A percentile compares a stretch with the other conserved stretches of the same genome.
phyloP scores from a whole-genome alignment of 2,797 vertebrate genomes.

The Manis javanica region DNA sequence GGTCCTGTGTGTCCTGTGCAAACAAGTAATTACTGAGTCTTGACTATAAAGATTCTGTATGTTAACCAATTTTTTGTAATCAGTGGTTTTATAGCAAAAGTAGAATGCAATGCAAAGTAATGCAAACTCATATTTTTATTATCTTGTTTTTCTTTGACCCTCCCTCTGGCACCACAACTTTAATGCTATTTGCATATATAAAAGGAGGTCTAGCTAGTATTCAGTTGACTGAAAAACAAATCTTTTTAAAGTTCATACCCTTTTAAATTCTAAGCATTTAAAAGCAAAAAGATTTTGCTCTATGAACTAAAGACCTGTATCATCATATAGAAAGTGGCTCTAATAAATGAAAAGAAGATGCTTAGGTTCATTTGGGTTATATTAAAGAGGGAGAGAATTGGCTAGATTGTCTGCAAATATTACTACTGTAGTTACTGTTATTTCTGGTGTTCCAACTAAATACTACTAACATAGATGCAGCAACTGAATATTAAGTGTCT shows the following conservation, averaged over 20 bases:
- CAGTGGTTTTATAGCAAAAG: constrained; percentile 10
- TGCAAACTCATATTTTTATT: not conserved
- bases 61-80: not conserved
- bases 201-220: not conserved
- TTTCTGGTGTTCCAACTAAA: not conserved
- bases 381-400: not conserved
- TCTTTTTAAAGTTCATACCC: not conserved
- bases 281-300: constrained; percentile 41
- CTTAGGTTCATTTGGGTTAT: not conserved
- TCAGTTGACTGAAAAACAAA: not conserved
- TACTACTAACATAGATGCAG: not conserved
- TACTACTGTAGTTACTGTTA: not conserved
- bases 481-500: not conserved
- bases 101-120: not conserved
- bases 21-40: constrained; percentile 12
- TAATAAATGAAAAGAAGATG: constrained; percentile 36
- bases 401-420: not conserved
- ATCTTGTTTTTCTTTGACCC: not conserved
- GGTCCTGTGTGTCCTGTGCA: not conserved
- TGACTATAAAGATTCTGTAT: not conserved
- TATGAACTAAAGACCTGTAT: not conserved
- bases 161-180: not conserved
- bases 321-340: not conserved
- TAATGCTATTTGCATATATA: not conserved
- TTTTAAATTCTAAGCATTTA: not conserved